phyloP scores from a whole-genome alignment of 1,140 invertebrate genomes.

The Drosophila chauvacae region DNA sequence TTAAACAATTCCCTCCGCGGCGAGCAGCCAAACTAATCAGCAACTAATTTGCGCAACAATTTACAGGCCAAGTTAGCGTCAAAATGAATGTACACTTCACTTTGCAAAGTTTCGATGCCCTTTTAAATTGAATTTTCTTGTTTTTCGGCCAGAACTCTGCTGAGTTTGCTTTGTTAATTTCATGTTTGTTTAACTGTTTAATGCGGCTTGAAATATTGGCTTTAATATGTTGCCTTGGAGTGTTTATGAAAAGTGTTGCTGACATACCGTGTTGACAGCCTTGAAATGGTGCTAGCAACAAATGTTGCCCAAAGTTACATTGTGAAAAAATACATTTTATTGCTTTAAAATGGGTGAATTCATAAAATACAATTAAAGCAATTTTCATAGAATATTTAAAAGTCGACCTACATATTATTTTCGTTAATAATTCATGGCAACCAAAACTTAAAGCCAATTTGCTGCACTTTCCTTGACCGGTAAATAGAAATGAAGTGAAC shows the following conservation, averaged over 20 bases:
- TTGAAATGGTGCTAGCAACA: background rate
- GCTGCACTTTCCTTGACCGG: background rate
- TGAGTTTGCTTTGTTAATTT: background rate
- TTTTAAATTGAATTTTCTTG: slow-evolving; percentile 12
- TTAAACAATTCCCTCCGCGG: slow-evolving; percentile 33
- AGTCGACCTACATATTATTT: background rate
- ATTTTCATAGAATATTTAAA: background rate
- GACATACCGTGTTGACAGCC: background rate
- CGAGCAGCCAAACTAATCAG: slow-evolving; percentile 65
- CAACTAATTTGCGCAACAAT: slow-evolving; percentile 68
- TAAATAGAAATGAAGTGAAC: slow-evolving; percentile 33
- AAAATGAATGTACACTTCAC: slow-evolving; percentile 4
- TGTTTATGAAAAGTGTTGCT: background rate
- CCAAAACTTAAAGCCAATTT: slow-evolving; percentile 4
- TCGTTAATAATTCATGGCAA: background rate
- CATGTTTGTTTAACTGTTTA: background rate
- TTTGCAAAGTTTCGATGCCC: background rate
- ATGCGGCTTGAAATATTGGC: background rate
- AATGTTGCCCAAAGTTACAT: background rate
- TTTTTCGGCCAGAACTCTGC: background rate
- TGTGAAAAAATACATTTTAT: background rate
- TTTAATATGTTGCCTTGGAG: background rate
- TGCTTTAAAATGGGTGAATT: background rate
- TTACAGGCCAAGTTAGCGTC: slow-evolving; percentile 47
- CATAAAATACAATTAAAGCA: background rate